These are phyloP conservation scores for Coreius guichenoti DNA, from an alignment of 2,797 vertebrate species.

Conservation along the genomic window DNA sequence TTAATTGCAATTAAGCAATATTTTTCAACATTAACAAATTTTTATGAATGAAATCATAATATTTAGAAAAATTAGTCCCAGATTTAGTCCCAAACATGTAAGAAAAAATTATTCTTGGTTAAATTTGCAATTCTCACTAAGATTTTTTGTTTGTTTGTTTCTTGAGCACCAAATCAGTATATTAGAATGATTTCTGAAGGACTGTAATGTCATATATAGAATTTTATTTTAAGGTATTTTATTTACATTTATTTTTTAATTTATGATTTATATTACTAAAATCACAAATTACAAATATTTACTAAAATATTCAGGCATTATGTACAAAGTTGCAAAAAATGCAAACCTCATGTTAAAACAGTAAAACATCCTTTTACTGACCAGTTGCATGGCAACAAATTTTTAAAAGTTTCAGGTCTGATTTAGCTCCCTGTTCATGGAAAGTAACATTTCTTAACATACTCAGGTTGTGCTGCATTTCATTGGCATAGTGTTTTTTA, in stretches of 20 bases:
- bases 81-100: not conserved
- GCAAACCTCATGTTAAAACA: not conserved
- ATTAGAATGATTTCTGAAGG: not conserved
- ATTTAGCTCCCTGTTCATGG: not conserved
- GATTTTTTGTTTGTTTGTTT: not conserved
- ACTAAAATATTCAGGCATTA: not conserved
- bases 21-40: not conserved
- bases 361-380: not conserved
- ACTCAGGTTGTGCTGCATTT: not conserved
- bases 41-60: not conserved
- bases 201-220: no score
- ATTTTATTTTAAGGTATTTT: not conserved
- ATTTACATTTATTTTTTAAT: not conserved
- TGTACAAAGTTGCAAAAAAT: not conserved
- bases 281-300: not conserved
- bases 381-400: no score
- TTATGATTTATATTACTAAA: not conserved
- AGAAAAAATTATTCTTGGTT: not conserved
- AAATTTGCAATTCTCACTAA: not conserved
- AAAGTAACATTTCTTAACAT: not conserved
- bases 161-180: not conserved
- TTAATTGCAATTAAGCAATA: not conserved
- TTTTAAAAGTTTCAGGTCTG: not conserved
- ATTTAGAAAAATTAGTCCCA: not conserved
- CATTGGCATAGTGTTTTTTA: not conserved